These are phyloP conservation scores for Stegostoma tigrinum DNA, from an alignment of 2,113 vertebrate species.

Conservation along the genomic window DNA sequence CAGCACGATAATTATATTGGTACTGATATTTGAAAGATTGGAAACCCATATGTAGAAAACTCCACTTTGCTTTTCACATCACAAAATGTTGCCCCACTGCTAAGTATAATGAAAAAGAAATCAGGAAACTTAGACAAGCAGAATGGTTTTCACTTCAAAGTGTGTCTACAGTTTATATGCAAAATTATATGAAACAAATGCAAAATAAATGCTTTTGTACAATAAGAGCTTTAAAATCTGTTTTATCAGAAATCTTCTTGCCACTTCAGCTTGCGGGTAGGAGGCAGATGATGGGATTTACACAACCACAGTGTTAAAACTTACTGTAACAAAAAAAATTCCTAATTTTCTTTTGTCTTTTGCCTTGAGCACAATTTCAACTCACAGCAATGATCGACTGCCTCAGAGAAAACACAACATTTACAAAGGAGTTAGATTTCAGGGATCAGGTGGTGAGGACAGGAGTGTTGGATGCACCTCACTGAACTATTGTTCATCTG, in stretches of 20 bases:
- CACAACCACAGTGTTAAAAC: neutral
- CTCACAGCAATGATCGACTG: neutral
- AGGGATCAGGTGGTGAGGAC: constrained; percentile 66
- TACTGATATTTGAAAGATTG: constrained; percentile 39
- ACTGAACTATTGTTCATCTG: constrained; percentile 65
- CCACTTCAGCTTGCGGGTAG: neutral
- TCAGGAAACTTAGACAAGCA: neutral
- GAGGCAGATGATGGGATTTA: neutral
- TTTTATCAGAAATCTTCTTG: neutral
- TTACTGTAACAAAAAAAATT: neutral
- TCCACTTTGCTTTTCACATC: neutral
- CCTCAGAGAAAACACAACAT: constrained; percentile 59
- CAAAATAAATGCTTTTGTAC: neutral
- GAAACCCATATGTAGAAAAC: constrained; percentile 32
- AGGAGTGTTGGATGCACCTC: constrained; percentile 67
- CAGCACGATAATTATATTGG: constrained; percentile 42
- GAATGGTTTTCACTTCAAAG: neutral
- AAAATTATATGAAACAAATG: neutral
- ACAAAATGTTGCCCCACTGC: neutral
- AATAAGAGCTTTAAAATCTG: neutral
- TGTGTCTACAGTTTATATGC: no score
- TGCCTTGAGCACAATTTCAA: neutral
- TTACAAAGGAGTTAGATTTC: constrained; percentile 62
- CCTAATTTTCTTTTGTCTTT: neutral
- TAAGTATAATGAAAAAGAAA: constrained; percentile 17